These are phyloP conservation scores for Diarsia brunnea DNA, from an alignment of 2,888 invertebrate species.

Conservation along the genomic window DNA sequence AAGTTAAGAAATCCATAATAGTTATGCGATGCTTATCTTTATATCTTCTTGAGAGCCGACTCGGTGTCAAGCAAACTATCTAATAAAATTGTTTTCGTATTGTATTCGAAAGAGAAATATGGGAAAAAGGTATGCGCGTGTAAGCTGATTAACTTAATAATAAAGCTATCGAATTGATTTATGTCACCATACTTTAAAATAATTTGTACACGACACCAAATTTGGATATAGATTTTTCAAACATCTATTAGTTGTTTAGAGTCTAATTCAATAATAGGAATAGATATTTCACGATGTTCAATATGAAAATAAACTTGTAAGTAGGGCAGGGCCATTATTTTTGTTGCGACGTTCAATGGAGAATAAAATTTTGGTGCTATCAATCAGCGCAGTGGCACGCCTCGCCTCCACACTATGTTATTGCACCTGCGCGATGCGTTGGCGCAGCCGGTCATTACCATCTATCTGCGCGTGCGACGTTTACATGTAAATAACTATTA, in stretches of 20 bases:
- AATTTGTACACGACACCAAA: conserved; percentile 65
- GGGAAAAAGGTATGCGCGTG: conserved; percentile 47
- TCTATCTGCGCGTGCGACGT: conserved; percentile 69
- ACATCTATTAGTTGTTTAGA: conserved; percentile 52
- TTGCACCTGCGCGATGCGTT: conserved; percentile 67
- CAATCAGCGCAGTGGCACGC: conserved; percentile 53
- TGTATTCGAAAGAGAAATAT: conserved; percentile 64
- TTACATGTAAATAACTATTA: conserved; percentile 75
- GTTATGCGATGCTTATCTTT: conserved; percentile 67
- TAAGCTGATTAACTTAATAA: conserved; percentile 69
- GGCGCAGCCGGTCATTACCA: conserved; percentile 70
- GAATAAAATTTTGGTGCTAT: conserved; percentile 55
- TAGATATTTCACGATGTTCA: conserved; percentile 54
- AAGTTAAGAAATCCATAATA: conserved; percentile 69
- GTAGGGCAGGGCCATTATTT: conserved; percentile 53
- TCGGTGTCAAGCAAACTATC: conserved; percentile 56
- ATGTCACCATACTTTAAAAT: conserved; percentile 63
- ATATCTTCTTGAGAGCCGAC: conserved; percentile 59
- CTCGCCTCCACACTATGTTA: conserved; percentile 47
- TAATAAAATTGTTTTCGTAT: conserved; percentile 66
- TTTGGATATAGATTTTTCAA: conserved; percentile 62
- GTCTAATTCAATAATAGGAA: conserved; percentile 60
- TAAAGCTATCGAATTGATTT: conserved; percentile 63
- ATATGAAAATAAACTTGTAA: conserved; percentile 45
- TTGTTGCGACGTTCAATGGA: conserved; percentile 44